phyloP scores from a whole-genome alignment of 2,797 vertebrate genomes.

The Schizopygopsis malacanthus region DNA sequence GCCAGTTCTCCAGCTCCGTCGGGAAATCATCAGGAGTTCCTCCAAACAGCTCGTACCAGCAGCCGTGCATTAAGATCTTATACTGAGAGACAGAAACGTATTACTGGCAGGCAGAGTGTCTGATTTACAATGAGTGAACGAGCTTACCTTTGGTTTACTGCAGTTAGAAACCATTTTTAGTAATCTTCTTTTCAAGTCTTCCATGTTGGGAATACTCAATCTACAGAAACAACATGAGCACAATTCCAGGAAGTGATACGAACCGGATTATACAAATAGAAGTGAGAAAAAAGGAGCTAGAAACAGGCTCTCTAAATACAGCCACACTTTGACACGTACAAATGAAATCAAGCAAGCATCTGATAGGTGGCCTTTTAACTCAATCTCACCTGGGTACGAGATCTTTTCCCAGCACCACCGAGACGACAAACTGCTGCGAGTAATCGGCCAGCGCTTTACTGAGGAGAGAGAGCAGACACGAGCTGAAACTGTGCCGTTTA shows the following conservation, averaged over 20 bases:
- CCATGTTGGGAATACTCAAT: constrained; percentile 94
- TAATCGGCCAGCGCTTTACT: constrained; percentile 94
- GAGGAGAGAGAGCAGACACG: constrained; percentile 33
- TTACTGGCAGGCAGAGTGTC: too few species aligned
- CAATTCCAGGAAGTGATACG: constrained; percentile 44
- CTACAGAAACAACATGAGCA: constrained; percentile 67
- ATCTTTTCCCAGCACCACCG: constrained; percentile 93
- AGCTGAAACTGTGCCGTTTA: constrained; percentile 2
- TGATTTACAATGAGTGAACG: too few species aligned
- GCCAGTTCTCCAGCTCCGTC: constrained; percentile 88
- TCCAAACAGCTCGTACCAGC: constrained; percentile 94
- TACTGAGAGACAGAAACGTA: constrained; percentile 77
- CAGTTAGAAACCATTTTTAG: constrained; percentile 93
- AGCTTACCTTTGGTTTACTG: constrained; percentile 90
- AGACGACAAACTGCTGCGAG: constrained; percentile 90
- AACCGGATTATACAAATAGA: neutral
- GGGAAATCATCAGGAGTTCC: constrained; percentile 87
- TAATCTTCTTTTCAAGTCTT: constrained; percentile 91
- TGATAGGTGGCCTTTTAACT: neutral
- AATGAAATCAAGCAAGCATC: neutral
- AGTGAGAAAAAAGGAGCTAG: neutral
- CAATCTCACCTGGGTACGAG: constrained; percentile 89
- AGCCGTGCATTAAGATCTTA: constrained; percentile 90
- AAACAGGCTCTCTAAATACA: neutral
- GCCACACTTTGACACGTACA: neutral